Evolutionary conservation across 2,888 invertebrate genomes (phyloP).

Genomic region (Phortica okadai): DNA sequence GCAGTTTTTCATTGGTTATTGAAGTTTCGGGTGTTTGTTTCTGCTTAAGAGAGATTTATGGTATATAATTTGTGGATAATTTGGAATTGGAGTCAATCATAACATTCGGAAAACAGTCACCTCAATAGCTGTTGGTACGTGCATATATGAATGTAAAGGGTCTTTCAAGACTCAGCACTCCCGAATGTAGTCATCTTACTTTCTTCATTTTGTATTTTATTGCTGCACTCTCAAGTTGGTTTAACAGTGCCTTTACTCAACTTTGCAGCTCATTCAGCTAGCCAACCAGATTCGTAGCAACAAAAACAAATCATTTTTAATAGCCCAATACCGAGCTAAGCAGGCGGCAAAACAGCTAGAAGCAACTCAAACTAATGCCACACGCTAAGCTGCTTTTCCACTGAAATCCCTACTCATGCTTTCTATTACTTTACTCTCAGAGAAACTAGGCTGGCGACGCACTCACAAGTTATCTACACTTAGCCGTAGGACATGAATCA

Average conservation of each 20-base stretch:
- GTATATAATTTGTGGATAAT: too few relatives aligned
- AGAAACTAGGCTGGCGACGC: conserved; percentile 17
- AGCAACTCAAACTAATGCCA: conserved; percentile 3
- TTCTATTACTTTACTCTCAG: background rate
- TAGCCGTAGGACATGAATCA: conserved; percentile 56
- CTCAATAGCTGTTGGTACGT: too few relatives aligned
- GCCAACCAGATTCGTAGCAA: background rate
- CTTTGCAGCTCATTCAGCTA: conserved; percentile 14
- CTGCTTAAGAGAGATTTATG: too few relatives aligned
- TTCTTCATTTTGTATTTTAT: background rate
- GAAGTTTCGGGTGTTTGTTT: too few relatives aligned
- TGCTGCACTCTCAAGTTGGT: conserved; percentile 16
- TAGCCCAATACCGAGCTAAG: background rate
- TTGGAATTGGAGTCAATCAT: too few relatives aligned
- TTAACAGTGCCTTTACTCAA: background rate
- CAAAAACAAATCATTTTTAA: conserved; percentile 34
- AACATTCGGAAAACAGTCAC: too few relatives aligned
- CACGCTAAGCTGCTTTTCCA: conserved; percentile 19
- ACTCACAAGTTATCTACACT: conserved; percentile 45
- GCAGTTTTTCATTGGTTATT: too few relatives aligned
- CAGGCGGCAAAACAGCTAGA: background rate
- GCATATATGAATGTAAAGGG: too few relatives aligned
- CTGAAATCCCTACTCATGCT: background rate
- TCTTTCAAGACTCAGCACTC: too few relatives aligned
- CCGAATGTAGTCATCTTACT: too few relatives aligned